phyloP scores from a whole-genome alignment of 2,797 vertebrate genomes.

The Pristis pectinata region DNA sequence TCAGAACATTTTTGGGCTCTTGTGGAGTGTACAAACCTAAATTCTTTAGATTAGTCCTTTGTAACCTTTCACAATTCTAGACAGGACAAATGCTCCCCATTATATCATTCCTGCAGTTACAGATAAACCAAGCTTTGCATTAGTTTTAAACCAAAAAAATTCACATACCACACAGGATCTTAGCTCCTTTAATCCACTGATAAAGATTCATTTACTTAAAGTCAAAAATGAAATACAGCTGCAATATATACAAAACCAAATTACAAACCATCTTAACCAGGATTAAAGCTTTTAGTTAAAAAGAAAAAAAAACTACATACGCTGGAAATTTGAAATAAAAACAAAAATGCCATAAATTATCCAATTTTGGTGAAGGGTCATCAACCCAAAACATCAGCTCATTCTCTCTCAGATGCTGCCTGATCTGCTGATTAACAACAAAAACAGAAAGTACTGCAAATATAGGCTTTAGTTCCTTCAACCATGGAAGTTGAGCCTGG shows the following conservation, averaged over 20 bases:
- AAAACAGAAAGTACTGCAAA: no score
- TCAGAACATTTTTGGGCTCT: background rate
- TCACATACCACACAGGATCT: background rate
- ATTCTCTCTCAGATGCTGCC: no score
- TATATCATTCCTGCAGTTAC: background rate
- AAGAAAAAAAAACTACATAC: no score
- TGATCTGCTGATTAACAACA: no score
- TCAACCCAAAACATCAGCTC: no score
- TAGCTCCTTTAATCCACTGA: background rate
- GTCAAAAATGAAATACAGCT: background rate
- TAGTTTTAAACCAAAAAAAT: background rate
- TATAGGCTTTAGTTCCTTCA: background rate
- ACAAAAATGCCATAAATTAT: no score
- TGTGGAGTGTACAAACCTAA: background rate
- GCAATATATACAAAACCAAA: background rate
- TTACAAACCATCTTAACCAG: background rate
- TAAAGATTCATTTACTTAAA: background rate
- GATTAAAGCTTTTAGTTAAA: background rate
- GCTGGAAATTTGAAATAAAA: no score
- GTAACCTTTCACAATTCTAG: background rate
- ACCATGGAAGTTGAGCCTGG: background rate
- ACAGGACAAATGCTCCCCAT: background rate
- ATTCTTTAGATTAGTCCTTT: background rate
- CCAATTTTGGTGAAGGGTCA: no score
- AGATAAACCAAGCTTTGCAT: background rate